These are phyloP conservation scores for Alligator sinensis DNA, from an alignment of 2,113 vertebrate genomes.

Conservation along the genomic window DNA sequence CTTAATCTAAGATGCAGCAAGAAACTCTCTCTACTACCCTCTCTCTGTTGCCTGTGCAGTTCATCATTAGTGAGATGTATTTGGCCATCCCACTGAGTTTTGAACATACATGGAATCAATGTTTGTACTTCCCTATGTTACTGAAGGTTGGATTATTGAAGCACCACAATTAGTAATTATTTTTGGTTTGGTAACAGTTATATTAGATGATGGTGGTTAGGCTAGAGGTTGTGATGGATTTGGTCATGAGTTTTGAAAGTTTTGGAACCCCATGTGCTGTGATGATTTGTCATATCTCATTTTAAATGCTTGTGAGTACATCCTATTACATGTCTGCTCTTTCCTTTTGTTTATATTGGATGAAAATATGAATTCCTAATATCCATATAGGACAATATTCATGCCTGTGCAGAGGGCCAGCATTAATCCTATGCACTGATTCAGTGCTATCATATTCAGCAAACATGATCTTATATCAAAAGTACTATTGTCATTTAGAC, in stretches of 20 bases:
- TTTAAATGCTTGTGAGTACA: constrained; percentile 14
- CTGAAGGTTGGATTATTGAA: not conserved
- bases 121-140: not conserved
- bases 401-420: not conserved
- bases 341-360: not conserved
- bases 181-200: not conserved
- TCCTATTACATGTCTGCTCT: not conserved
- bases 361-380: not conserved
- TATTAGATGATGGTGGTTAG: not conserved
- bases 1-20: not conserved
- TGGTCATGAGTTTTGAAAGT: not conserved
- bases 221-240: not conserved
- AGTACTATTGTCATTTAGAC: not conserved
- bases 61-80: not conserved
- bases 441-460: not conserved
- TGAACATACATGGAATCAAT: not conserved
- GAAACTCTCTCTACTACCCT: not conserved
- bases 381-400: not conserved
- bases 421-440: not conserved
- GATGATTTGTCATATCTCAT: constrained; percentile 31
- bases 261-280: not conserved
- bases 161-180: not conserved
- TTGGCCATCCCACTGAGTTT: not conserved
- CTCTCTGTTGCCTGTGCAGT: not conserved
- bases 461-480: not conserved